Evolutionary conservation across 2,113 vertebrate genomes (phyloP), one percentile per base, ranked within the genome.

Genomic region (Tiliqua scincoides): DNA sequence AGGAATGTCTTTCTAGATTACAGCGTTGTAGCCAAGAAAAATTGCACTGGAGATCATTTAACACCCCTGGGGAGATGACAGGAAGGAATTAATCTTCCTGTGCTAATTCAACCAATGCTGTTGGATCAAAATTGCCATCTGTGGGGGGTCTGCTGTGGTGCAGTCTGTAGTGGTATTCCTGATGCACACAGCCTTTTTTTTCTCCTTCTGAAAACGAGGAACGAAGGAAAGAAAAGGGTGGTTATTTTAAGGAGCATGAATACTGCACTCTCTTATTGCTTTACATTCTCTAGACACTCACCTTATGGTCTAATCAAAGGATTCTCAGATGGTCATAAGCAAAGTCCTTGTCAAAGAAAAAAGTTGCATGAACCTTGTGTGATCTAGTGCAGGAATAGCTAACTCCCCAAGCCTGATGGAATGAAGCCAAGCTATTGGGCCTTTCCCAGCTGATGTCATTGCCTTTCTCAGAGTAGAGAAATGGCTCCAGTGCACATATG

Each of bases 31-130:
- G 94, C 92, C 85, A 88, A 92, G 83, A 96, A 95, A 95, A 96
- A 95, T 94, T 94, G 91, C 94, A 94, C 93, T 93, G 27, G 89
- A 95, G 94, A 96, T 95, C 94, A 94, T 95, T 95, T 95, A 94
- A 94, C 90, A 93, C 93, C 94, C 94, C 94, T 30, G 40, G 93
- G 95, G 95, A 97, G 94, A 93, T 89, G 94, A 95, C 94, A 95
- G 95, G 94, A 95, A 94, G 91, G 94, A 96, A 96, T 97, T 96
- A 96, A 97, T 96, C 95, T 96, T 95, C 93, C 77, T 30, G 94
- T 91, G 92, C 95, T 97, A 96, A 96, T 97, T 96, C 92, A 32
- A 91, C 94, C 94, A 91, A 85, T 84, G 43, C 52, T 74, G 88
- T 89, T 90, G 92, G 91, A 95, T 96, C 95, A 95, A 89, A 96